Base-by-base conservation (phyloP, 2,113 vertebrate species). In the Centropus unirufus region DNA sequence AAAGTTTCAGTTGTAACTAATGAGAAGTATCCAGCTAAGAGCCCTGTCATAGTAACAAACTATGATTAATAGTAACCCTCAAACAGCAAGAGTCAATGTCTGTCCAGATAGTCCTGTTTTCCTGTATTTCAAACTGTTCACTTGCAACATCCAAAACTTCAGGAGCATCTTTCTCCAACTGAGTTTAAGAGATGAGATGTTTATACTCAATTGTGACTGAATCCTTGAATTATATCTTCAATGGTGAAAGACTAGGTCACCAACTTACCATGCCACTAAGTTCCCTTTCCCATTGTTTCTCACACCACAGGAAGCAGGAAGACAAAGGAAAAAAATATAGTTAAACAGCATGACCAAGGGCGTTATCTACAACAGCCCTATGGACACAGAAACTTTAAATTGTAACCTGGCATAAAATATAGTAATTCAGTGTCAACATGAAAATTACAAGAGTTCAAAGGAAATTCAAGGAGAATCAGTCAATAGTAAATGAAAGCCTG, bases 291-390 rank as follows among this genome's bases (percentile, higher is more conserved):
- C 96, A 96, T 93, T 95, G 95, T 96, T 97, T 97, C 96, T 97
- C 95, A 97, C 94, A 97, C 96, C 96, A 95, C 96, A 97, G 95
- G 95, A 97, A 96, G 96, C 96, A 96, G 95, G 78, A 97, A 97
- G 54, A 93, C 95, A 96, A 97, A 87, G 90, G 87, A 95, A 96
- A 96, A 94, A 97, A 94, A 93, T 93, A 97, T 44, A 95, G 94
- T 97, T 96, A 96, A 95, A 93, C 10, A 0, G 94, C 32, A 95
- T 79, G 74, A 87, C 0, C 91, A 74, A 92, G 67, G 36, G 51
- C 29, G 30, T 91, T 79, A 85, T 14, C 69, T 84, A 66, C 27
- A 78, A 67, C 27, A 92, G 68, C 18, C 40, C 58, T 22, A 61
- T 8, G 66, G 62, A 79, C 27, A 52, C 67, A 57, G 58, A 30